Conservation (phyloP, 2,113 vertebrate species). For the Bungarus multicinctus region DNA sequence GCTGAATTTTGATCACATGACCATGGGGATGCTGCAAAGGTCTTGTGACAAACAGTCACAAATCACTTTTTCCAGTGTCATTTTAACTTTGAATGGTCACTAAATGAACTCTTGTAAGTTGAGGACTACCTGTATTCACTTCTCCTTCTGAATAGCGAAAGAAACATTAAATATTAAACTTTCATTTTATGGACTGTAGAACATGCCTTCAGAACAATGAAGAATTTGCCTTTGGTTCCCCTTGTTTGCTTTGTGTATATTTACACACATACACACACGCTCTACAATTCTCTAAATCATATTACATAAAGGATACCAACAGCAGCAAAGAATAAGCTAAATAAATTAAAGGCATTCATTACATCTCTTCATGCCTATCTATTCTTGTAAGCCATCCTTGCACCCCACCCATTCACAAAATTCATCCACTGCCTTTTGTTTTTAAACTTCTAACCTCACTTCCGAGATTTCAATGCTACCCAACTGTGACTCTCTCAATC, state of each 20-base stretch:
- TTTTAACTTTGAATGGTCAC: background rate
- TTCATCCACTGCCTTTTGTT: background rate
- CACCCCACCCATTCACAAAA: background rate
- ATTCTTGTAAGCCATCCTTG: background rate
- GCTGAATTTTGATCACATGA: background rate
- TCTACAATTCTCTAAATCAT: background rate
- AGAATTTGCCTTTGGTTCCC: background rate
- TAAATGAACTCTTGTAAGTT: background rate
- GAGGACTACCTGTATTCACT: background rate
- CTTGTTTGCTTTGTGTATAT: background rate
- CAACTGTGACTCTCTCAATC: background rate
- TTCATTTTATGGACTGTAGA: background rate
- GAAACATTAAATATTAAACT: background rate
- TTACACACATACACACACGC: background rate
- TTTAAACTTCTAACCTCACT: background rate
- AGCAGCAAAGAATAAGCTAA: background rate
- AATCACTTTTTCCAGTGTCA: background rate
- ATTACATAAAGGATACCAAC: background rate
- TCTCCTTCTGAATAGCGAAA: background rate
- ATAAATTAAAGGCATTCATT: background rate
- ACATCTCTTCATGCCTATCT: background rate
- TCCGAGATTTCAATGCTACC: background rate
- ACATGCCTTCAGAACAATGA: background rate
- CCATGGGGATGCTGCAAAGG: background rate
- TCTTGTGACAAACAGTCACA: background rate